Conservation (phyloP, 2,888 invertebrate genomes). For the Gymnocheta viridis region DNA sequence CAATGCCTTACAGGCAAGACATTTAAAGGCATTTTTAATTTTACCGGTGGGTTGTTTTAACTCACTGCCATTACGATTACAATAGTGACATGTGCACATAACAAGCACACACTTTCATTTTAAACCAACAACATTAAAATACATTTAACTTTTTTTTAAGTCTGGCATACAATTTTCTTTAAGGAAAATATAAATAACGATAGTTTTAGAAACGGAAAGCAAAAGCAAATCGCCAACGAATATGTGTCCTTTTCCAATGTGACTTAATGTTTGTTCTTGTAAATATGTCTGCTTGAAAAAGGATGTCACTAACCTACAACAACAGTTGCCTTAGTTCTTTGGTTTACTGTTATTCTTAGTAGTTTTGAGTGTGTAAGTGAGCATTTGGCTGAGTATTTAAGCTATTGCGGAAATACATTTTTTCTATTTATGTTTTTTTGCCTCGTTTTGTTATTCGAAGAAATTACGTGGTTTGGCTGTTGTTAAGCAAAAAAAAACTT, state of each 20-base stretch:
- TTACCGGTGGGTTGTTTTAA: too few species aligned
- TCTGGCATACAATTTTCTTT: constrained; percentile 34
- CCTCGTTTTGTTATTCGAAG: background rate
- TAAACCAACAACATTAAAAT: constrained; percentile 1
- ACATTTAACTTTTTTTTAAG: constrained; percentile 19
- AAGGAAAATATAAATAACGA: too few species aligned
- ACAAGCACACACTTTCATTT: background rate
- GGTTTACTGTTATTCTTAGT: background rate
- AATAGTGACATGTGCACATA: background rate
- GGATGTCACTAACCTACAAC: constrained; percentile 64
- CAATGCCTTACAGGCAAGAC: too few species aligned
- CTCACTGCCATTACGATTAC: too few species aligned
- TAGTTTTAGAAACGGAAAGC: constrained; percentile 53
- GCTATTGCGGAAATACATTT: constrained; percentile 40
- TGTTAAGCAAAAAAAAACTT: constrained; percentile 26
- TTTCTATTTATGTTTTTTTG: constrained; percentile 20
- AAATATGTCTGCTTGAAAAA: background rate
- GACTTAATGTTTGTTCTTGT: background rate
- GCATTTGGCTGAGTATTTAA: constrained; percentile 47
- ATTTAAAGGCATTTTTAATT: too few species aligned
- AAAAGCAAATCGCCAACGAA: background rate
- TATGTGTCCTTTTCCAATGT: background rate
- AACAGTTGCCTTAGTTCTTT: constrained; percentile 43
- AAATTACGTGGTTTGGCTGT: constrained; percentile 26
- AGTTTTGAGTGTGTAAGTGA: constrained; percentile 10